Base-by-base conservation (phyloP, 2,888 invertebrate species). In the Ichneumoninae sp. region DNA sequence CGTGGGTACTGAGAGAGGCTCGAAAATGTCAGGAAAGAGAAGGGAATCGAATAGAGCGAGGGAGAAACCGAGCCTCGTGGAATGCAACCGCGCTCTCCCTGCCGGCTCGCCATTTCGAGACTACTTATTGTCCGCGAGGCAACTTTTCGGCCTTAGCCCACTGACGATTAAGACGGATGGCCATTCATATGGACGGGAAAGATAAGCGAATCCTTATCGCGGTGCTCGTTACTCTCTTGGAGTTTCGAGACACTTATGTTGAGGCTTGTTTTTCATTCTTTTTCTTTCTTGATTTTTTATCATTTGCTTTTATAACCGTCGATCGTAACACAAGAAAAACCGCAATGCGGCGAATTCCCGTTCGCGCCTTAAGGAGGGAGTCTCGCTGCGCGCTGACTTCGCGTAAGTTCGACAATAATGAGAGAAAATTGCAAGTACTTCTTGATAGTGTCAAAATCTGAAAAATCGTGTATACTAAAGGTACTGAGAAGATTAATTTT, bases 11-110 rank as follows among this genome's bases (percentile, higher is more conserved):
- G 75, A 75, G 75, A 72, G 72, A 60, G 44, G 78, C 77, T 82
- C 72, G 85, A 83, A 85, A 85, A 85, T 83, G 82, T 82, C 82
- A 85, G 82, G 82, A 85, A 85, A 85, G 82, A 82, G 84, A 82
- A 80, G 86, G 85, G 68, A 82, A 79, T 75, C 68, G 83, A 82
- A 69, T 80, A 60, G 74, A 62, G 62, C 47, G 70, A 69, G 80
- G 70, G 82, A 85, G 85, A 83, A 70, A 82, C 80, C 66, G 68
- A 79, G 75, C 75, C 80, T 65, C 83, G 68, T 80, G 86, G 85
- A 85, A 86, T 83, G 83, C 81, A 83, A 77, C 85, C 80, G 57
- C 26, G 22, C 80, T n/a, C n/a, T 30, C 7, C 16, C 30, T 52
- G 13, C 50, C 3, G 47, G 57, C 68, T 68, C 80, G 26, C 71